phyloP scores from a whole-genome alignment of 2,888 invertebrate species.

The Chrysolina americana region DNA sequence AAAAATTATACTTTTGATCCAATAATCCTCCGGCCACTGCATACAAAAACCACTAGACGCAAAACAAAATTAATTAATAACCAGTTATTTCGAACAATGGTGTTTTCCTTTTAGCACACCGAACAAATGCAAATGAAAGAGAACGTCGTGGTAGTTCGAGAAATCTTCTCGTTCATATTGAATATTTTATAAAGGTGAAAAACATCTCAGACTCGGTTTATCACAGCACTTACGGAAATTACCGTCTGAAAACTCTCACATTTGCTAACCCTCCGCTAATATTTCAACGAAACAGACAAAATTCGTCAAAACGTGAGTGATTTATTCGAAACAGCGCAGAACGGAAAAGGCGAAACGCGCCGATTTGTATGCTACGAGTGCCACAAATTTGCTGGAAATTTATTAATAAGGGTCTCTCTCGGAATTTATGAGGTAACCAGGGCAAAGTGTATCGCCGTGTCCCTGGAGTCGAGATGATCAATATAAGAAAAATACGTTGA shows the following conservation, averaged over 20 bases:
- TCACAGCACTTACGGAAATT: conserved; percentile 18
- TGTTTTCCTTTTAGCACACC: not conserved
- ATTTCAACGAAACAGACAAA: conserved; percentile 30
- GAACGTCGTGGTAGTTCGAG: not conserved
- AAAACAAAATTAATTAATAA: not conserved
- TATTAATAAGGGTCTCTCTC: conserved; percentile 31
- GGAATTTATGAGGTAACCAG: conserved; percentile 25
- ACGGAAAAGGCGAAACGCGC: not conserved
- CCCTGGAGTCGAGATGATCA: conserved; percentile 6
- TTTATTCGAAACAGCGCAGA: conserved; percentile 26
- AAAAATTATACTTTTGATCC: no score
- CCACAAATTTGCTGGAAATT: conserved; percentile 29
- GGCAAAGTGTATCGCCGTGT: not conserved
- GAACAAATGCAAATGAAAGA: not conserved
- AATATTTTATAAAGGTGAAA: conserved; percentile 10
- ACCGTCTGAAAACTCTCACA: conserved; percentile 14
- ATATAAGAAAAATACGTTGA: conserved; percentile 12
- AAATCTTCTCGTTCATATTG: not conserved
- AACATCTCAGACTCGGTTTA: conserved; percentile 16
- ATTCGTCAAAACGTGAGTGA: conserved; percentile 34
- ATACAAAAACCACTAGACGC: not conserved
- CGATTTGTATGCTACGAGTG: conserved; percentile 23
- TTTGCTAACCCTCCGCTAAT: conserved; percentile 7
- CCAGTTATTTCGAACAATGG: not conserved
- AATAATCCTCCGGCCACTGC: no score